phyloP scores from a whole-genome alignment of 37 sponge, comb jelly and placozoan species.

The Chondrosia reniformis region DNA sequence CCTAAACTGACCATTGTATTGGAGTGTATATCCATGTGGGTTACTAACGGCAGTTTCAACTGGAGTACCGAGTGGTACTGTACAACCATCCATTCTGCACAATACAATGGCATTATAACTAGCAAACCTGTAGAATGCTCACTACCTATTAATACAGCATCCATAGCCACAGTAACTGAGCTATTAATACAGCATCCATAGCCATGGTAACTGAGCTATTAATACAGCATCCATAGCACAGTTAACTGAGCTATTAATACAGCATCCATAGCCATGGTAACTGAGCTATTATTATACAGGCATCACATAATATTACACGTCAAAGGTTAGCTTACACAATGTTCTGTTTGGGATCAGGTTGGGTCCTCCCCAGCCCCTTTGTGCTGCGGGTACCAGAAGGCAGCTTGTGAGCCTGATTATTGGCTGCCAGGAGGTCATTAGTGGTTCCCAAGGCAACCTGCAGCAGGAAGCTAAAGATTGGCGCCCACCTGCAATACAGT shows the following conservation, averaged over 20 bases:
- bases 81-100: constrained; percentile 65
- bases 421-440: constrained; percentile 79
- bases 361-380: constrained; percentile 74
- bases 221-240: background rate
- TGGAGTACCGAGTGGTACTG: constrained; percentile 76
- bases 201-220: background rate
- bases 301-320: background rate
- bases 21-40: constrained; percentile 88
- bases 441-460: constrained; percentile 77
- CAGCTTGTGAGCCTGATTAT: constrained; percentile 81
- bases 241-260: too few species aligned
- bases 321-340: constrained; percentile 35
- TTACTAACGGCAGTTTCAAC: constrained; percentile 71
- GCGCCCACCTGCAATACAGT: background rate
- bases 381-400: constrained; percentile 83
- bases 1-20: constrained; percentile 78
- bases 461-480: background rate
- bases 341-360: constrained; percentile 66
- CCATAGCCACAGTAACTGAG: too few species aligned
- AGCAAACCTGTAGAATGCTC: background rate
- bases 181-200: too few species aligned
- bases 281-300: background rate
- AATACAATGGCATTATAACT: background rate
- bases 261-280: background rate
- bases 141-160: background rate